Evolutionary conservation across 2,113 vertebrate genomes (phyloP), one percentile per base, ranked within the genome.

Genomic region (Hippopotamus amphibius): DNA sequence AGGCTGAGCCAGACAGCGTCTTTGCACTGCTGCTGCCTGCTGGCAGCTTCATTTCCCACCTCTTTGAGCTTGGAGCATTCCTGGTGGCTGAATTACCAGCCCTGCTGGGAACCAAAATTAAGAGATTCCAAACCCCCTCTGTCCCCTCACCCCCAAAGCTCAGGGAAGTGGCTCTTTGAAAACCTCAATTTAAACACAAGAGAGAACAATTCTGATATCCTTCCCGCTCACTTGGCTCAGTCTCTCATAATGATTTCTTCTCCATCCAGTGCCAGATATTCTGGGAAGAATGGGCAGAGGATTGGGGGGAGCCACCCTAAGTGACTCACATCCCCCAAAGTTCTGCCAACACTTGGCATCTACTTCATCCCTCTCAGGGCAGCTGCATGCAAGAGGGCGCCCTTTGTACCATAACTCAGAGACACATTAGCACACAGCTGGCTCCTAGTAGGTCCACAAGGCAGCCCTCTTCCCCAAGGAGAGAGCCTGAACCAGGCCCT

Each of bases 41-140:
- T 5, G 26, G 83, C 57, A 17, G 65, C 83, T 43, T 30, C 68
- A 16, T 59, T 33, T 22, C 33, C 33, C 72, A 37, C 26, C 63
- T 82, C 86, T 82, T 9, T 76, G 65, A 55, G 76, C 71, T n/a
- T 17, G 0, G 17, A 57, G 33, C 17, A 3, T 50, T 69, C 48
- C 82, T 85, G 66, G 92, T 41, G 80, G 69, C 90, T 94, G 63
- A 94, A 90, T 66, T 81, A 77, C 88, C 71, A 65, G 81, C 91
- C 33, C 76, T 37, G 66, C 50, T 7, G 94, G 94, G 61, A 61
- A 46, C 17, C 43, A 53, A 65, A 89, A 80, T 89, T 50, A 66
- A 82, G 92, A 85, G 79, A 50, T 4, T 55, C 86, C 26, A 15
- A 17, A 28, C 6, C 1, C 48, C 8, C 1, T 71, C 68, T 4